These are phyloP conservation scores for Leucoma salicis DNA, from an alignment of 2,888 invertebrate species.

Conservation along the genomic window DNA sequence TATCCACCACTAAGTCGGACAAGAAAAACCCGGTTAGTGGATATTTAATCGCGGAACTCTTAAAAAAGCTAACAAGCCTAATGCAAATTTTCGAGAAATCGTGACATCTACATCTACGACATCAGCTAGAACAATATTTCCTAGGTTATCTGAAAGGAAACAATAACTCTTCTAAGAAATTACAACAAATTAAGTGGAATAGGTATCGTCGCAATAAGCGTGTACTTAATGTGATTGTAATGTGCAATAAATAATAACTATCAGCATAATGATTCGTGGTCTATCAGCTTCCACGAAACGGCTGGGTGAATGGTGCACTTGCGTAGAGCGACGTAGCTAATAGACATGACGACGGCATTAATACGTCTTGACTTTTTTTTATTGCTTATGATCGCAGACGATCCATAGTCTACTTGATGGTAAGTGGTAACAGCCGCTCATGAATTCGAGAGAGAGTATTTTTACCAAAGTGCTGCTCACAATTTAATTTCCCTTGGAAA, in stretches of 20 bases:
- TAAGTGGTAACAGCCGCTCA: no score
- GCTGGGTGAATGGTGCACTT: conserved; percentile 5
- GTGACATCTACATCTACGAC: not conserved
- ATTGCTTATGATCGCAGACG: no score
- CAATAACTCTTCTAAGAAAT: conserved; percentile 9
- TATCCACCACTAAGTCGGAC: no score
- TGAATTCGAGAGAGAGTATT: no score
- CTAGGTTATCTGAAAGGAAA: conserved; percentile 10
- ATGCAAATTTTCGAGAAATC: no score
- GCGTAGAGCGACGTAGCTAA: not conserved
- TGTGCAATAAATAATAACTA: conserved; percentile 26
- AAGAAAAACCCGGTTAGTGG: no score
- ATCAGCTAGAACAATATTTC: not conserved
- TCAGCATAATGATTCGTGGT: conserved; percentile 21
- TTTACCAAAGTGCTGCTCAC: no score
- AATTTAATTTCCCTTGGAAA: no score
- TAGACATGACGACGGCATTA: conserved; percentile 1
- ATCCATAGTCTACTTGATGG: no score
- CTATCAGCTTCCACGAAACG: conserved; percentile 56
- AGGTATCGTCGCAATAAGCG: conserved; percentile 3
- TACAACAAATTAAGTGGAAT: conserved; percentile 10
- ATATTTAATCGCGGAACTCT: no score
- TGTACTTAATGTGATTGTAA: conserved; percentile 27
- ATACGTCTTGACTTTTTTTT: no score
- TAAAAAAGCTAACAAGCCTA: no score